These are phyloP conservation scores for Chlorodrepanis virens DNA, from an alignment of 2,113 vertebrate species.

Conservation along the genomic window DNA sequence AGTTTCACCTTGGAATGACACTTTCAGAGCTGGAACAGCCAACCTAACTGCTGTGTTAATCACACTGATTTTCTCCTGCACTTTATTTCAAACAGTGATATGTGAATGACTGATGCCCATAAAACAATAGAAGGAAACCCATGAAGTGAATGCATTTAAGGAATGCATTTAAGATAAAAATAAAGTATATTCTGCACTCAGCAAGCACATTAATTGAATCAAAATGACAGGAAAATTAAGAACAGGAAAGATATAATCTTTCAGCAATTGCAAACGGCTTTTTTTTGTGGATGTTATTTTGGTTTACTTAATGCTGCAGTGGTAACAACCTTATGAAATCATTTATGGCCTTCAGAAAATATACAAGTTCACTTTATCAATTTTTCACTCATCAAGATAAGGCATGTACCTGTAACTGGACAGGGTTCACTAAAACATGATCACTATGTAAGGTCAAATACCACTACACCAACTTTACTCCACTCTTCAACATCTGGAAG, in stretches of 20 bases:
- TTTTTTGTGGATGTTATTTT: background rate
- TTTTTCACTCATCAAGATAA: background rate
- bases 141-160: background rate
- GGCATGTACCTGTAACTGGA: background rate
- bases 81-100: background rate
- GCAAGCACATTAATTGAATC: background rate
- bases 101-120: background rate
- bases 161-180: background rate
- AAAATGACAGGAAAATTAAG: background rate
- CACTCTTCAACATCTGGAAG: background rate
- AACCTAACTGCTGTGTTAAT: constrained; percentile 34
- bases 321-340: background rate
- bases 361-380: background rate
- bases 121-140: background rate
- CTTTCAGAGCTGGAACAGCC: background rate
- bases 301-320: background rate
- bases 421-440: background rate
- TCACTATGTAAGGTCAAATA: background rate
- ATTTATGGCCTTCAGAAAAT: background rate
- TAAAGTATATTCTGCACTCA: background rate
- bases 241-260: background rate
- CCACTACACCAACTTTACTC: background rate
- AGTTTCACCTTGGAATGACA: background rate
- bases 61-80: constrained; percentile 10
- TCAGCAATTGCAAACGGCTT: rapidly evolving